Evolutionary conservation across 2,797 vertebrate species (phyloP).

Genomic region (Poeciliopsis infans): DNA sequence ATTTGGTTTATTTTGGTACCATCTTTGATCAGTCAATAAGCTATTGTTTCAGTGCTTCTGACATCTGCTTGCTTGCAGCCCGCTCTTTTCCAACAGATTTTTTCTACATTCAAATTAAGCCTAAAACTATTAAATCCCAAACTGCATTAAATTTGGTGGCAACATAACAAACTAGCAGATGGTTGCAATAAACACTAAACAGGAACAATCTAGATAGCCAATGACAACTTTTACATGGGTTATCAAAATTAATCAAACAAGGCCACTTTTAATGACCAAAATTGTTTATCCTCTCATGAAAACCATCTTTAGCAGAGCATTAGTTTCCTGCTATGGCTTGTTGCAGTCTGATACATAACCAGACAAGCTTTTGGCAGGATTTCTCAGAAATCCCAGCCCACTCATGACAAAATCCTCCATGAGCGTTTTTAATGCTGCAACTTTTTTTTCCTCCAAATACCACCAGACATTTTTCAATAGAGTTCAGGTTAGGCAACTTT

Average conservation of each 20-base stretch:
- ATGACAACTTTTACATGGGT: neutral
- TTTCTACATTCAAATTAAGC: neutral
- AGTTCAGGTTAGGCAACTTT: neutral
- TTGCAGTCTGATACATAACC: neutral
- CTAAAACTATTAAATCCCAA: neutral
- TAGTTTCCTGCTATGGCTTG: neutral
- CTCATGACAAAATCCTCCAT: neutral
- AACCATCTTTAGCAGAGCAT: neutral
- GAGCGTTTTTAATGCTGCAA: neutral
- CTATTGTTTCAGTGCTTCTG: constrained; percentile 10
- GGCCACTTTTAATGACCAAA: neutral
- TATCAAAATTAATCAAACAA: neutral
- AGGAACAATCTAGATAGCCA: neutral
- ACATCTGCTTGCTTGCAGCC: neutral
- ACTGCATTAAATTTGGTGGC: neutral
- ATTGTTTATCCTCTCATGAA: neutral
- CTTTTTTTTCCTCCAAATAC: neutral
- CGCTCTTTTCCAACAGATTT: neutral
- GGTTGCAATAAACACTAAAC: neutral
- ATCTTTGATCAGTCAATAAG: constrained; percentile 24
- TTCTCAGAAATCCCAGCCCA: neutral
- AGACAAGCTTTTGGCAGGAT: neutral
- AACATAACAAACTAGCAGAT: neutral
- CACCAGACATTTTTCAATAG: neutral
- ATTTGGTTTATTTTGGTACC: constrained; percentile 26